phyloP scores from a whole-genome alignment of 2,888 invertebrate species.

The Lasiommata megera region DNA sequence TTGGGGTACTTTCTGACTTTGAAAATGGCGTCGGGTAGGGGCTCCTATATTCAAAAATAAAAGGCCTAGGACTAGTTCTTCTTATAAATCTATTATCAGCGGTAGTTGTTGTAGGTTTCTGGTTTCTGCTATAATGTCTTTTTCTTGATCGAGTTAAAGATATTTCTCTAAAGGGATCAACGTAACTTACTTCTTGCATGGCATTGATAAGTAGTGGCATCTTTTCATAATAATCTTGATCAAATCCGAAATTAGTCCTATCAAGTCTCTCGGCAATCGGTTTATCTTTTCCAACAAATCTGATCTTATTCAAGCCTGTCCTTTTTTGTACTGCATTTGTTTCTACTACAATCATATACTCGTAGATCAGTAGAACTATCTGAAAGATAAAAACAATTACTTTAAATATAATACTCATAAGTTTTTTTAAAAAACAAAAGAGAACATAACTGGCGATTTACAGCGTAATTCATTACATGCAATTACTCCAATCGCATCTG shows the following conservation, averaged over 20 bases:
- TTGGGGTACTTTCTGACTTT: conserved; percentile 56
- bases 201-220: conserved; percentile 75
- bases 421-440: too few species aligned
- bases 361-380: conserved; percentile 78
- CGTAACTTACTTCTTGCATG: conserved; percentile 64
- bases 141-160: conserved; percentile 27
- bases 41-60: conserved; percentile 66
- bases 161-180: conserved; percentile 53
- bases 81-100: conserved; percentile 47
- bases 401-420: too few species aligned
- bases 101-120: conserved; percentile 37
- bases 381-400: conserved; percentile 56
- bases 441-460: too few species aligned
- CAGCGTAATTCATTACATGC: too few species aligned
- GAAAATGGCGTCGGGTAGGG: conserved; percentile 67
- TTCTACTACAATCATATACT: conserved; percentile 75
- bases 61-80: conserved; percentile 76
- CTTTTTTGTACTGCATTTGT: conserved; percentile 65
- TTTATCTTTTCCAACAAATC: conserved; percentile 42
- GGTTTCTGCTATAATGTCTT: conserved; percentile 27
- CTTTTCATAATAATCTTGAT: conserved; percentile 72
- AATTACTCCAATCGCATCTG: too few species aligned
- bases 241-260: conserved; percentile 65
- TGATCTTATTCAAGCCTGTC: conserved; percentile 40
- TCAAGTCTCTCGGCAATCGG: conserved; percentile 69